Percentiles rank a stretch among this genome's conserved stretches.
Evolutionary conservation across 2,888 invertebrate species (phyloP).

Genomic region (Octodonta nipae): DNA sequence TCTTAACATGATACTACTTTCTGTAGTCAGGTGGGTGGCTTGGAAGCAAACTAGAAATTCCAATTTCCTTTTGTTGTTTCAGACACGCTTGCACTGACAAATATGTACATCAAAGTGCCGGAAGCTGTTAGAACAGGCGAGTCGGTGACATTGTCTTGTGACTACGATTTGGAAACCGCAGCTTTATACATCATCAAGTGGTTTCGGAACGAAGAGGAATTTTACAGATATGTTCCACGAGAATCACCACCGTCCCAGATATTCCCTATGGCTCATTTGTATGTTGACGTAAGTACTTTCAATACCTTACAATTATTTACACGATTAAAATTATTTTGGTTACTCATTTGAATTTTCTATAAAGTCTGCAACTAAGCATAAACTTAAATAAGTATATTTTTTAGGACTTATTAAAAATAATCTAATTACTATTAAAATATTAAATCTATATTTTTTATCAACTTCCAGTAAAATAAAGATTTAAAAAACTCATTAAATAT

Average conservation of each 20-base stretch:
- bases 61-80: slow-evolving; percentile 18
- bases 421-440: too few relatives aligned
- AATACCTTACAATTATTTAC: too few relatives aligned
- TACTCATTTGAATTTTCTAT: too few relatives aligned
- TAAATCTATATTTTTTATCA: too few relatives aligned
- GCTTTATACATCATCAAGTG: slow-evolving; percentile 43
- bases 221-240: slow-evolving; percentile 42
- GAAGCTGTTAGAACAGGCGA: slow-evolving; percentile 39
- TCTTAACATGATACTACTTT: too few relatives aligned
- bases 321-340: too few relatives aligned
- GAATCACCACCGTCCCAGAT: slow-evolving; percentile 41
- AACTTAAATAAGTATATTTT: too few relatives aligned
- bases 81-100: slow-evolving; percentile 29
- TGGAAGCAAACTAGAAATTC: not conserved
- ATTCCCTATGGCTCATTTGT: slow-evolving; percentile 37
- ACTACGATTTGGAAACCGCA: slow-evolving; percentile 41
- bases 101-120: slow-evolving; percentile 35
- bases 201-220: slow-evolving; percentile 41
- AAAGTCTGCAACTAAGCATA: too few relatives aligned
- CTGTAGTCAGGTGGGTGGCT: too few relatives aligned
- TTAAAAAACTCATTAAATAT: too few relatives aligned
- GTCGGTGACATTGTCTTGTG: slow-evolving; percentile 37
- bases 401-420: too few relatives aligned
- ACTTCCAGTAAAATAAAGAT: too few relatives aligned
- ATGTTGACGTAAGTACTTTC: slow-evolving; percentile 40